Evolutionary conservation across 2,113 vertebrate species (phyloP).

Genomic region (Sceloporus undulatus): DNA sequence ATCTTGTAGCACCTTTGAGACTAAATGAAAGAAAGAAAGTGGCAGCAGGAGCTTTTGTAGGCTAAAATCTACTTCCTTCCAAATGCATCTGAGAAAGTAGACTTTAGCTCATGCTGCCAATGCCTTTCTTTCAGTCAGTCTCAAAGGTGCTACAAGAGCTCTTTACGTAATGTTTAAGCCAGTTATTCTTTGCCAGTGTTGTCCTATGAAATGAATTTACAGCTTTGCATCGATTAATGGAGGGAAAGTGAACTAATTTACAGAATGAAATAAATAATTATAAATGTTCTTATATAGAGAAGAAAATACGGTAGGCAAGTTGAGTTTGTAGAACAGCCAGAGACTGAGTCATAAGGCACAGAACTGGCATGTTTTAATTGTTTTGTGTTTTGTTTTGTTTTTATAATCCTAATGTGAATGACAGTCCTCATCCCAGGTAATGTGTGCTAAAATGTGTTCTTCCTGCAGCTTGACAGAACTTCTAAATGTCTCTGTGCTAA

Average conservation of each 20-base stretch:
- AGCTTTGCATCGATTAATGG: neutral
- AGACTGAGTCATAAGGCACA: constrained; percentile 18
- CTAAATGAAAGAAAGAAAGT: no score
- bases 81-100: no score
- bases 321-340: constrained; percentile 30
- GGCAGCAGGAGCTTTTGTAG: no score
- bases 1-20: no score
- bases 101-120: no score
- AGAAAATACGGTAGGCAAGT: neutral
- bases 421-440: constrained; percentile 89
- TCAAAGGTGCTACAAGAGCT: no score
- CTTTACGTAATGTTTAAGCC: neutral
- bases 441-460: constrained; percentile 65
- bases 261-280: neutral
- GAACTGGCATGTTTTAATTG: constrained; percentile 58
- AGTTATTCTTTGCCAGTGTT: neutral
- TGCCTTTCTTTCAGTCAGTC: no score
- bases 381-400: constrained; percentile 70
- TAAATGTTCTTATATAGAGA: neutral
- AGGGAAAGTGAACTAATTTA: neutral
- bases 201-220: neutral
- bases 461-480: constrained; percentile 43
- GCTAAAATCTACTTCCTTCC: no score
- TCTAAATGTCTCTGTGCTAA: constrained; percentile 39
- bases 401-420: constrained; percentile 68